Conservation (phyloP, 2,113 vertebrate genomes). For the Cyrtonyx montezumae region DNA sequence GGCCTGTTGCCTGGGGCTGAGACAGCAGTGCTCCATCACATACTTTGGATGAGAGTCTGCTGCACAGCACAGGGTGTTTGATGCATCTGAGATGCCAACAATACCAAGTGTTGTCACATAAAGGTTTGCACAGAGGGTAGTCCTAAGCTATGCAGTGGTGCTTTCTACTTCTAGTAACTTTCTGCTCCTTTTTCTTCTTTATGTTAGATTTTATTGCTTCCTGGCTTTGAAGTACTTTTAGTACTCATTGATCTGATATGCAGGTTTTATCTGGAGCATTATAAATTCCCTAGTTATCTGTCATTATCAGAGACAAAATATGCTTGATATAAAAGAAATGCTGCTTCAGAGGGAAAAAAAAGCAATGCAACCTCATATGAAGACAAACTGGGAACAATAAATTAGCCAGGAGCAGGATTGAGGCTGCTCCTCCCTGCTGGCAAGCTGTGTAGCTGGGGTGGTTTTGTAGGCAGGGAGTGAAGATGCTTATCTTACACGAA, state of each 20-base stretch:
- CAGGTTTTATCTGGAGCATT: background rate
- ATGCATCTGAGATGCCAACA: background rate
- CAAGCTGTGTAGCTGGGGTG: background rate
- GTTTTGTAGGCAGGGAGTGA: background rate
- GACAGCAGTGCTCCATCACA: background rate
- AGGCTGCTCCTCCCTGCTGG: background rate
- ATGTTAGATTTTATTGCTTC: background rate
- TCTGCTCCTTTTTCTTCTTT: background rate
- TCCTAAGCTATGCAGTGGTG: background rate
- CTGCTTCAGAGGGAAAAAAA: background rate
- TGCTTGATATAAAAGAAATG: background rate
- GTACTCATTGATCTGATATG: background rate
- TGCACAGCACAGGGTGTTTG: rapidly evolving
- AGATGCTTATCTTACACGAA: background rate
- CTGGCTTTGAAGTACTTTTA: background rate
- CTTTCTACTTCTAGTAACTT: background rate
- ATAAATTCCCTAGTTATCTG: background rate
- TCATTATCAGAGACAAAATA: background rate
- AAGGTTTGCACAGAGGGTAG: background rate
- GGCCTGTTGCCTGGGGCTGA: background rate
- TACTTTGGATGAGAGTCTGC: background rate
- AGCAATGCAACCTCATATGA: background rate
- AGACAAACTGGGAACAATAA: background rate
- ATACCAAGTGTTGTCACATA: background rate
- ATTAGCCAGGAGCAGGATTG: background rate